Evolutionary conservation across 1,140 invertebrate species (phyloP), one percentile per base, ranked within the genome.

Genomic region (Philotrypesis tridentata): DNA sequence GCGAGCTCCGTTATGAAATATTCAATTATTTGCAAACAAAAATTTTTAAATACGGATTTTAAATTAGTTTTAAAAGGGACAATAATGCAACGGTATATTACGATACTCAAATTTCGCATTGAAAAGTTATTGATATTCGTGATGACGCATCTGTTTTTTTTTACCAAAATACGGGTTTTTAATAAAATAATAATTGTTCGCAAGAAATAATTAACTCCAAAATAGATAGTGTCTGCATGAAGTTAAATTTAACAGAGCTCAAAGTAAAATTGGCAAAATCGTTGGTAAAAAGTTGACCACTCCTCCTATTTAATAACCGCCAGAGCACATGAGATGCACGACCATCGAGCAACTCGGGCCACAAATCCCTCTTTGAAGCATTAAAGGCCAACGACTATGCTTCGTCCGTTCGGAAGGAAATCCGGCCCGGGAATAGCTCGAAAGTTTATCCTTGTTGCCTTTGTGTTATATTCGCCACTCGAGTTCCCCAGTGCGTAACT

Each of bases 321-420:
- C 48, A 3, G 21, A 5, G 21, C 48, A n/a, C 48, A n/a, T 55
- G 21, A 21, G 17, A 14, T 65, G 61, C 61, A 25, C 17, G 25
- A 65, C 61, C 61, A 65, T 55, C 48, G 48, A 55, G 48, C 7
- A 55, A 17, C 21, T 17, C 21, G 48, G 14, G 7, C 48, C 48
- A 17, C 27, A 65, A 65, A 65, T 65, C 61, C 61, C 12, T 65
- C 61, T 65, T 55, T 65, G 61, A 65, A 17, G 61, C 61, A 27
- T 65, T 65, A 27, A 65, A 65, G 27, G 25, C 25, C 23, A 25
- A 1, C 23, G 25, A 25, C 9, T 65, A 55, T n/a, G 48, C 48
- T 55, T 17, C 21, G 48, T 17, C n/a, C 48, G 48, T 6, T 55
- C 48, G 48, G 48, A 55, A 55, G 48, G 21, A 55, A n/a, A 55